Base-by-base conservation (phyloP, 2,888 invertebrate genomes). In the Trichacis sp. region DNA sequence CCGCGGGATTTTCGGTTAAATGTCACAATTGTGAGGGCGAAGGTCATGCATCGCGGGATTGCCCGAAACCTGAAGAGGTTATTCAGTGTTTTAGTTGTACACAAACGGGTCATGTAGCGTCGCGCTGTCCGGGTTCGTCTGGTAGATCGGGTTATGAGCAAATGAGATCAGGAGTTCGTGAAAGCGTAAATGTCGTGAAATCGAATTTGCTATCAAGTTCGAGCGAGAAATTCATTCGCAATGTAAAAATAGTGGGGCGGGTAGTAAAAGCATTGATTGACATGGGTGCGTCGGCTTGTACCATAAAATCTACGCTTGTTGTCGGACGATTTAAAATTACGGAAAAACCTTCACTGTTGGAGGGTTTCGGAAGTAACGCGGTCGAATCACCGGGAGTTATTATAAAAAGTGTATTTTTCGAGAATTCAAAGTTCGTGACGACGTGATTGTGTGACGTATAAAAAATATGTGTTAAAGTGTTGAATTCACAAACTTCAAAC, bases 271-370 rank as follows among this genome's bases (percentile, higher is more conserved):
- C n/a, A n/a, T 46, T 46, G 14, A 54, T 68, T 3, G 60, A 68
- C 30, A 54, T 54, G 50, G 63, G 57, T 4, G 63, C 63, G 2
- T 54, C 63, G 1, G 46, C 56, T 3, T 53, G 50, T 45, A 68
- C 63, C 0, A 55, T 64, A 17, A 54, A 46, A 29, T 45, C 54
- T 9, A 48, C 46, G 36, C 36, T 59, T 14, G 19, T 62, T 4
- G 29, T 17, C 19, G 24, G 15, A 1, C 49, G 50, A 20, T 55
- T 45, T 18, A 30, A 42, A 1, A 19, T 51, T 9, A 36, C 17
- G n/a, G 14, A 12, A n/a, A 19, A 12, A 6, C 18, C 4, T 42
- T 30, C 48, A 0, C 12, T 15, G 14, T 30, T 36, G 12, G 38
- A 14, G 43, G 59, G 55, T n/a, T n/a, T n/a, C n/a, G n/a, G n/a